Evolutionary conservation across 2,113 vertebrate species (phyloP).

Genomic region (Morphnarchus princeps): DNA sequence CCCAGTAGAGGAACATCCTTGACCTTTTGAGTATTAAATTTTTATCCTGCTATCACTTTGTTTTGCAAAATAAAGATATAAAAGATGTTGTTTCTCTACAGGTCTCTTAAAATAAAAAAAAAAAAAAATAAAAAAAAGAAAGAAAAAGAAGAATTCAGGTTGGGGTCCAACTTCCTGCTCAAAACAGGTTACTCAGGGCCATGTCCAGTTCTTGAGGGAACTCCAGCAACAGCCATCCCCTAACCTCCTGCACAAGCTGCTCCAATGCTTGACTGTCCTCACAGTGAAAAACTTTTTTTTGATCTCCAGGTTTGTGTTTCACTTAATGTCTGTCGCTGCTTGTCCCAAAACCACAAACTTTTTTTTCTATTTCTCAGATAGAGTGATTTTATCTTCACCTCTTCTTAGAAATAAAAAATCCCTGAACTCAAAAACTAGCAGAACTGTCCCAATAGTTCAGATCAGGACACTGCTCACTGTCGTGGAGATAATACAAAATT

Average conservation of each 20-base stretch:
- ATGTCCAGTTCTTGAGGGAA: neutral
- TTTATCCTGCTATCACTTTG: neutral
- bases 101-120: neutral
- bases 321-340: neutral
- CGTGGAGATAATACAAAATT: neutral
- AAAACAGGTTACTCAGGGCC: neutral
- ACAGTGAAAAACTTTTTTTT: neutral
- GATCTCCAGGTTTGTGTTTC: neutral
- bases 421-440: too few species aligned
- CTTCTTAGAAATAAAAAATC: neutral
- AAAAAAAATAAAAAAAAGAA: too few species aligned
- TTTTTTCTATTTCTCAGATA: neutral
- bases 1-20: neutral
- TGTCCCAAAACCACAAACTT: neutral
- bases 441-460: neutral
- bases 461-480: neutral
- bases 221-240: neutral
- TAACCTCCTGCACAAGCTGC: neutral
- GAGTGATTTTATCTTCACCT: neutral
- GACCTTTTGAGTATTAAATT: neutral
- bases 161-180: neutral
- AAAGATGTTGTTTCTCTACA: neutral
- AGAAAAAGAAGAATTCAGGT: neutral
- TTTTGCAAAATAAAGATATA: neutral
- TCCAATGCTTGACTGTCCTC: neutral